Conservation (phyloP, 2,113 vertebrate species). For the Condylura cristata region DNA sequence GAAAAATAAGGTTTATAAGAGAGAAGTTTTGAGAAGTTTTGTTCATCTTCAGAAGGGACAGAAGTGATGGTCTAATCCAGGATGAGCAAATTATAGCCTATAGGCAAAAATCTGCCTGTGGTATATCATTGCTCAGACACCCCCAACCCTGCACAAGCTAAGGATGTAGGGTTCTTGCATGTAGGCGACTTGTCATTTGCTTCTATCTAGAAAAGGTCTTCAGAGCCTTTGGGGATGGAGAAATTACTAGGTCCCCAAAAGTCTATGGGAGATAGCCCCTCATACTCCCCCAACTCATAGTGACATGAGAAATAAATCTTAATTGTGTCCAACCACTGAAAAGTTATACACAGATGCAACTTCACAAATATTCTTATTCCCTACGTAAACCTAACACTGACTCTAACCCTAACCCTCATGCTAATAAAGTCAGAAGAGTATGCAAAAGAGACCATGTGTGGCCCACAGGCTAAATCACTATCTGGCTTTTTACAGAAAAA, state of each 20-base stretch:
- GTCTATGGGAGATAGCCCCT: not conserved
- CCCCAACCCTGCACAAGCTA: not conserved
- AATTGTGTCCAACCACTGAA: not conserved
- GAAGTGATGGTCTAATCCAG: not conserved
- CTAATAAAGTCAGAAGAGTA: not conserved
- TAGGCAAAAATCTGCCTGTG: not conserved
- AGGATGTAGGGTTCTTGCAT: not conserved
- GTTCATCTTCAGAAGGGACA: not conserved
- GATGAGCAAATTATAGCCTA: not conserved
- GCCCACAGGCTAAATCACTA: not conserved
- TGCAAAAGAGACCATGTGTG: not conserved
- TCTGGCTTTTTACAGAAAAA: not conserved
- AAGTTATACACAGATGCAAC: not conserved
- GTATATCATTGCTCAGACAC: not conserved
- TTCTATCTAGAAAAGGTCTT: not conserved
- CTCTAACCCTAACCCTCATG: not conserved
- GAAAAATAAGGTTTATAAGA: constrained; percentile 16
- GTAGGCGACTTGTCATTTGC: not conserved
- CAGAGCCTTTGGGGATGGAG: not conserved
- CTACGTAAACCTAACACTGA: not conserved
- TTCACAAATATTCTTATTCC: not conserved
- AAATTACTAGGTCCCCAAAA: not conserved
- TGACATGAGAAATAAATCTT: not conserved
- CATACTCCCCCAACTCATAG: not conserved
- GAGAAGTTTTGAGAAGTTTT: not conserved